Base-by-base conservation (phyloP, 2,888 invertebrate genomes). In the Agrochola lychnidis region DNA sequence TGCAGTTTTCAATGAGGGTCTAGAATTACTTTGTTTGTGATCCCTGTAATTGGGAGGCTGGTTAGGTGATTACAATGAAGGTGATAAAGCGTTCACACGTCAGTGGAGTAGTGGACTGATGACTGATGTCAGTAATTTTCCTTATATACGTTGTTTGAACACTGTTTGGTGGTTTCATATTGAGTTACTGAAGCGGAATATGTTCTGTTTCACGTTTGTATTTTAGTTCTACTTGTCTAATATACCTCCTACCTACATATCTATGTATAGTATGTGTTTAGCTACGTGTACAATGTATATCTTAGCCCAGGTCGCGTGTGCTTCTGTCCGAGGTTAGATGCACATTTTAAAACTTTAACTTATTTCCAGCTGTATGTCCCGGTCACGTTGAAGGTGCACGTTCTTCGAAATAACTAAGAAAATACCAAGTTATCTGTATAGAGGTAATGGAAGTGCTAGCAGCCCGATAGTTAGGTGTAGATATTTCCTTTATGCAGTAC, bases 261-360 rank as follows among this genome's bases (percentile, higher is more conserved):
- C n/a, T n/a, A 42, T 10, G 19, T 40, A 22, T 30, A 12, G 25
- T 40, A 64, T 30, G 14, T 81, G n/a, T 25, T 10, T 36, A n/a
- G 4, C 16, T 73, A 56, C 14, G 9, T 56, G 53, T 42, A 30
- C 30, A 59, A n/a, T 40, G 40, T 45, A 74, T 72, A 70, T 76
- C 30, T 72, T 30, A 64, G 45, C 16, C 10, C 40, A 30, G 36
- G 57, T 73, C 64, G 59, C 76, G 63, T 71, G 85, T 61, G 42
- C n/a, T 56, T 76, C 25, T 59, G 69, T 64, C 56, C 14, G 48
- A 22, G 53, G 36, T 71, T 78, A 25, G 66, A 75, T 67, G 68
- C 30, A 73, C 81, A 83, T 83, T 81, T 86, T 76, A 75, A 81
- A 86, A 79, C 74, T 83, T 83, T 68, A 73, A 74, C 67, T 86